Percentiles rank a stretch among this genome's conserved stretches.
phyloP scores from a whole-genome alignment of 2,113 vertebrate genomes.

The Anarrhichthys ocellatus region DNA sequence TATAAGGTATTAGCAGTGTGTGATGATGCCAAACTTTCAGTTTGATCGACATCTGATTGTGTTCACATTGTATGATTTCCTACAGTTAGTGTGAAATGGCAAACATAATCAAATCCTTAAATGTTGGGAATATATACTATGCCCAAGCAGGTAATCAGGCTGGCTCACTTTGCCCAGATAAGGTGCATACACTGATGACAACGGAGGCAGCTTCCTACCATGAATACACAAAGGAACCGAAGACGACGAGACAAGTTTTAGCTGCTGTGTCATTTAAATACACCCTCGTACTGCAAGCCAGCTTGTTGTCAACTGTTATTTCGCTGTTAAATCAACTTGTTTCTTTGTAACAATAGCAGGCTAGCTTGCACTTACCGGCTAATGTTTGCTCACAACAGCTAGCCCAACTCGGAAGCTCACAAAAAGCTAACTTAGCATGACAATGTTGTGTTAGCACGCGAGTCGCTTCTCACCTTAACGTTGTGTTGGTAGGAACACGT shows the following conservation, averaged over 20 bases:
- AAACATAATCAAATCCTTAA: neutral
- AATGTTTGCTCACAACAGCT: constrained; percentile 64
- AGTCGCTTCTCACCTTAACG: constrained; percentile 55
- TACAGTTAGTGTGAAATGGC: neutral
- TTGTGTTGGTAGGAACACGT: constrained; percentile 1
- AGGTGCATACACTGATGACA: neutral
- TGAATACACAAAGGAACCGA: no score
- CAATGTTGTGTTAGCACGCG: neutral
- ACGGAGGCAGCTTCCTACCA: neutral
- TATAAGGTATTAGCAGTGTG: neutral
- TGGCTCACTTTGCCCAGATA: neutral
- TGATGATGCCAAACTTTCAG: neutral
- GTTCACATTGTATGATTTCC: neutral
- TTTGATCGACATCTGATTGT: neutral
- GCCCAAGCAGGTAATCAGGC: neutral
- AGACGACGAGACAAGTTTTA: neutral
- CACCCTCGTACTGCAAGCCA: rapidly evolving
- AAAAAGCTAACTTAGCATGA: constrained; percentile 2
- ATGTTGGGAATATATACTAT: neutral
- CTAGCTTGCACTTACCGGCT: constrained; percentile 43
- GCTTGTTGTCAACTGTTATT: neutral
- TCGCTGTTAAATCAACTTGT: constrained; percentile 28
- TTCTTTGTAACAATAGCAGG: constrained; percentile 16
- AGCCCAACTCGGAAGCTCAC: constrained; percentile 56
- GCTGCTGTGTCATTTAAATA: neutral